A percentile compares a stretch with the other conserved stretches of the same genome.
Evolutionary conservation across 1,140 invertebrate genomes (phyloP).

Genomic region (Phocides pigmalion): DNA sequence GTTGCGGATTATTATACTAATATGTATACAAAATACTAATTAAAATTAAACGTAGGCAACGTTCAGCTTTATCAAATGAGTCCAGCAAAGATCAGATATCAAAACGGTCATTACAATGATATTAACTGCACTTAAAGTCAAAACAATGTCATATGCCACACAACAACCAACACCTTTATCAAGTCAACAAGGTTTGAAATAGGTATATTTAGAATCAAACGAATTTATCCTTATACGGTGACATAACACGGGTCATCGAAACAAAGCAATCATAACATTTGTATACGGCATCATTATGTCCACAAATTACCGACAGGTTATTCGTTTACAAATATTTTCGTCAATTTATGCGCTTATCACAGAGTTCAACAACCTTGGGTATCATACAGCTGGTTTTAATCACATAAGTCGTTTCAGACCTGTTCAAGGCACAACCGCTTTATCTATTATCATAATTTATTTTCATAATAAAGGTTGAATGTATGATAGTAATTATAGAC

Average conservation of each 20-base stretch:
- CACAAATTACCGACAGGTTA: constrained; percentile 24
- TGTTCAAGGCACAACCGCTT: constrained; percentile 35
- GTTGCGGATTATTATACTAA: too few species aligned
- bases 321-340: constrained; percentile 51
- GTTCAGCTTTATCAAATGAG: too few species aligned
- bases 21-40: too few species aligned
- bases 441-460: constrained; percentile 44
- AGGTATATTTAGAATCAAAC: constrained; percentile 5
- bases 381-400: constrained; percentile 38
- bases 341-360: constrained; percentile 51
- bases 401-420: constrained; percentile 35
- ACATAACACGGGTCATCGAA: not conserved
- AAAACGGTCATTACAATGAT: too few species aligned
- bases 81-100: too few species aligned
- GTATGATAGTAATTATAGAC: constrained; percentile 26
- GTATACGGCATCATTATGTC: not conserved
- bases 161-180: not conserved
- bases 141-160: not conserved
- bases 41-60: too few species aligned
- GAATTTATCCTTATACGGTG: not conserved
- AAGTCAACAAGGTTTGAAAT: not conserved
- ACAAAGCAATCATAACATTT: not conserved
- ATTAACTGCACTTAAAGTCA: not conserved
- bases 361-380: constrained; percentile 53
- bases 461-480: constrained; percentile 40